phyloP scores from a whole-genome alignment of 2,113 vertebrate species.

The Elephantulus edwardii region DNA sequence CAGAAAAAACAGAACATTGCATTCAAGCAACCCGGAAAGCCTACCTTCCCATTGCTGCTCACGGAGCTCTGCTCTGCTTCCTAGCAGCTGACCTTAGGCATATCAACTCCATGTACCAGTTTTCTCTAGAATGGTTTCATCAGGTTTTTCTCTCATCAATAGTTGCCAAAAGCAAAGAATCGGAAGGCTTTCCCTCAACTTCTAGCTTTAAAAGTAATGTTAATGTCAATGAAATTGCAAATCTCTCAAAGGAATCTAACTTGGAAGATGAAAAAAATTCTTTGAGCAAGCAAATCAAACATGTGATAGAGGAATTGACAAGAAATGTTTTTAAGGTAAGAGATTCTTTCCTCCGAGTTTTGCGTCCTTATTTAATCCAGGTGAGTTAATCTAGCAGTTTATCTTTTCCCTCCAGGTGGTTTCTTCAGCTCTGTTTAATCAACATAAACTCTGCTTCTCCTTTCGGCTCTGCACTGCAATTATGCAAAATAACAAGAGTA shows the following conservation, averaged over 20 bases:
- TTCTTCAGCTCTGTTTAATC: conserved; percentile 76
- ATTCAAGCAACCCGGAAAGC: conserved; percentile 61
- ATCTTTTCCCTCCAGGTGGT: conserved; percentile 73
- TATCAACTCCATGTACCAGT: conserved; percentile 82
- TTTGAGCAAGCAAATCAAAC: conserved; percentile 48
- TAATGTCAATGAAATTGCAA: not conserved
- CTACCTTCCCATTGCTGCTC: conserved; percentile 78
- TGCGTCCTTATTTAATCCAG: not conserved
- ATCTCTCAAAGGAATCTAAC: not conserved
- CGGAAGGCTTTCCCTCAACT: not conserved
- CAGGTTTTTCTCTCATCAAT: conserved; percentile 71
- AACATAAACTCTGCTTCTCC: conserved; percentile 82
- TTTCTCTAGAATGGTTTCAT: conserved; percentile 83
- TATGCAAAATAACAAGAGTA: conserved; percentile 68
- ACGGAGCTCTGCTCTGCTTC: conserved; percentile 80
- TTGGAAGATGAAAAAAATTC: not conserved
- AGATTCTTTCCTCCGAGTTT: not conserved
- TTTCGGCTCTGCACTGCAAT: conserved; percentile 80
- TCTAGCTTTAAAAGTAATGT: not conserved
- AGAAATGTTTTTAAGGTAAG: conserved; percentile 80
- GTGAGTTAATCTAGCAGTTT: not conserved
- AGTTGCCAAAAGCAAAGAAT: not conserved
- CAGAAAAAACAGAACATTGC: conserved; percentile 72
- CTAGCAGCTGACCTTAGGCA: conserved; percentile 68
- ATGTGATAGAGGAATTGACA: conserved; percentile 70